These are phyloP conservation scores for Brachionichthys hirsutus DNA, from an alignment of 2,113 vertebrate genomes.

Conservation along the genomic window DNA sequence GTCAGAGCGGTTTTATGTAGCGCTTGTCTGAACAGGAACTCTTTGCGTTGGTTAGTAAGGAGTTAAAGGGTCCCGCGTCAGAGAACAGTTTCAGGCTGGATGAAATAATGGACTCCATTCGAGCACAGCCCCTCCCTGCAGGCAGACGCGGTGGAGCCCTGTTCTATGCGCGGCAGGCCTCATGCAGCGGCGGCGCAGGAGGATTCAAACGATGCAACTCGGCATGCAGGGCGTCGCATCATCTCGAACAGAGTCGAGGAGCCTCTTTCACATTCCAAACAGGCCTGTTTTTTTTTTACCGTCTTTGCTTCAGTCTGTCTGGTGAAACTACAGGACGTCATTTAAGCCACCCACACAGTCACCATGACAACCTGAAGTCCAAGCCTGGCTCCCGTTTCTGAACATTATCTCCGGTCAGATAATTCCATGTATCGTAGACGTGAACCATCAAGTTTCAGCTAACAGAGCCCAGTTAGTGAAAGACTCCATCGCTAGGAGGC, in stretches of 20 bases:
- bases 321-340: constrained; percentile 1
- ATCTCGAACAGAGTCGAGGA: constrained; percentile 30
- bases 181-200: constrained; percentile 48
- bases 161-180: constrained; percentile 15
- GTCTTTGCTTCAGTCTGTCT: constrained; percentile 19
- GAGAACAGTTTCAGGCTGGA: constrained; percentile 17
- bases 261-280: constrained; percentile 26
- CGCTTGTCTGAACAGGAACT: constrained; percentile 7
- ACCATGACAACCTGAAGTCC: constrained; percentile 11
- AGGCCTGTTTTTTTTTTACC: constrained; percentile 10
- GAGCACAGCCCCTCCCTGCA: constrained; percentile 18
- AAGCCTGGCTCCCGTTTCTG: constrained; percentile 12
- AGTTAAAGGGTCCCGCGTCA: constrained; percentile 4
- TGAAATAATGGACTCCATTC: constrained; percentile 12
- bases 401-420: constrained; percentile 8
- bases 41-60: constrained; percentile 5
- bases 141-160: constrained; percentile 5
- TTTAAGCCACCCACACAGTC: constrained; percentile 1
- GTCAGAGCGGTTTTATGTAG: constrained; percentile 2
- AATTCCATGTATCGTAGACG: background rate
- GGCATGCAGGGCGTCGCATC: constrained; percentile 53
- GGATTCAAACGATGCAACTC: constrained; percentile 30
- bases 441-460: constrained; percentile 8
- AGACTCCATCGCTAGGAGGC: constrained; percentile 22
- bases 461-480: constrained; percentile 60